Base-by-base conservation (phyloP, 2,113 vertebrate genomes). In the Bungarus multicinctus region DNA sequence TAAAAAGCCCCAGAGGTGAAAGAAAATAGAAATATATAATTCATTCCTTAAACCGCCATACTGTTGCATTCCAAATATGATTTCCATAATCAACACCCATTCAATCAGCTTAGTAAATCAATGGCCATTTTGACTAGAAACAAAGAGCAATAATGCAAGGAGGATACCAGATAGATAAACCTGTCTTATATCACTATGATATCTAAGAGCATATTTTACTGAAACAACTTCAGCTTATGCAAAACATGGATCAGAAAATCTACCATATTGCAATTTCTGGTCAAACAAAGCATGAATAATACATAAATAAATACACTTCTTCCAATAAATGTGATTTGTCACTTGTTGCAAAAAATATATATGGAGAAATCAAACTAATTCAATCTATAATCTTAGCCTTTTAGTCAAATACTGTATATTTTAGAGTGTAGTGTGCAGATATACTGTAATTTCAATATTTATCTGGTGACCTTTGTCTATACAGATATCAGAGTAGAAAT, bases 401-500 rank as follows among this genome's bases (percentile, higher is more conserved):
- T 81, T 54, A 39, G 89, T 45, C 0, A 3, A 20, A 0, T n/a
- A 30, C 27, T 30, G 30, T 90, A 57, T 74, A 69, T 93, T 90
- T 94, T 93, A 50, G 30, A 69, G 58, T 81, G 30, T 50, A 58
- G 89, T 43, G 93, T 0, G 39, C 55, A 93, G 92, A 91, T 3
- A 89, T 74, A 54, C 1, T 54, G 60, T 60, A 39, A 86, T 69
- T 64, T 60, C 55, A 93, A 52, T 8, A 87, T 18, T 85, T 7
- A 5, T 45, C 8, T 87, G 34, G 5, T 25, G 0, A 39, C 69
- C 69, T 74, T 74, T 39, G n/a, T 74, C 74, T 81, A 39, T 81
- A 22, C 74, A 81, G 43, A 81, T 39, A 81, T 81, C 74, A 81
- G 69, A 81, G 34, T 20, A 43, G 74, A 81, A 81, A 43, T 81